Conservation (phyloP, 2,113 vertebrate species). For the Etheostoma cragini region DNA sequence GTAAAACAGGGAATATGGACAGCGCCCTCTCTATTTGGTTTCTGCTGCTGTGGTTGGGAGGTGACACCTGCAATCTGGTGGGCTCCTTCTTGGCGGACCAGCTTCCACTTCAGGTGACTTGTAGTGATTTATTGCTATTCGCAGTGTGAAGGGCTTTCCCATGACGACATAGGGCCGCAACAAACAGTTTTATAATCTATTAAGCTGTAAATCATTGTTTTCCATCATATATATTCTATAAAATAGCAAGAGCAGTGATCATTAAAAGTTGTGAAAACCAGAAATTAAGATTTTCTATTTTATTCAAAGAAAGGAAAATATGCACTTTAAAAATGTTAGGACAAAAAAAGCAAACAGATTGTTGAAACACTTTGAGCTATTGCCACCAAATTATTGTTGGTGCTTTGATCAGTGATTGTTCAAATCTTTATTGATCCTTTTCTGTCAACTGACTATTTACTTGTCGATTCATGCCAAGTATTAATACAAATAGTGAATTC, state of each 20-base stretch:
- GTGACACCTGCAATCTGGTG: slow-evolving; percentile 94
- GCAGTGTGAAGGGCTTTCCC: background rate
- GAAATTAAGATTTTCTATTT: background rate
- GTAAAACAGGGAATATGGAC: slow-evolving; percentile 92
- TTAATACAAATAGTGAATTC: background rate
- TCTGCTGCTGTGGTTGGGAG: slow-evolving; percentile 92
- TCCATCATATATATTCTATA: background rate
- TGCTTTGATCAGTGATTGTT: background rate
- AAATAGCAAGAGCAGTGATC: background rate
- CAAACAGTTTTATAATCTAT: background rate
- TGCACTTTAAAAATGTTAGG: background rate
- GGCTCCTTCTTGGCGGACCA: slow-evolving; percentile 95
- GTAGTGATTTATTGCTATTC: background rate
- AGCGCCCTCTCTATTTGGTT: slow-evolving; percentile 94
- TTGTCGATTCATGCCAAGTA: background rate
- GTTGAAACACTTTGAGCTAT: background rate
- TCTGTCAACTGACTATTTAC: background rate
- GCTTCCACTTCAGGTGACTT: slow-evolving; percentile 92
- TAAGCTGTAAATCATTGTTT: background rate
- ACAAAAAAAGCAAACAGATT: background rate
- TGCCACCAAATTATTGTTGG: background rate
- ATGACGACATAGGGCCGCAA: too few relatives aligned
- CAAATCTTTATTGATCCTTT: background rate
- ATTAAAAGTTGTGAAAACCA: background rate
- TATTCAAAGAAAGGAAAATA: background rate